Percentiles rank a stretch among this genome's conserved stretches.
Evolutionary conservation across 2,113 vertebrate species (phyloP).

Genomic region (Nothoprocta pentlandii): DNA sequence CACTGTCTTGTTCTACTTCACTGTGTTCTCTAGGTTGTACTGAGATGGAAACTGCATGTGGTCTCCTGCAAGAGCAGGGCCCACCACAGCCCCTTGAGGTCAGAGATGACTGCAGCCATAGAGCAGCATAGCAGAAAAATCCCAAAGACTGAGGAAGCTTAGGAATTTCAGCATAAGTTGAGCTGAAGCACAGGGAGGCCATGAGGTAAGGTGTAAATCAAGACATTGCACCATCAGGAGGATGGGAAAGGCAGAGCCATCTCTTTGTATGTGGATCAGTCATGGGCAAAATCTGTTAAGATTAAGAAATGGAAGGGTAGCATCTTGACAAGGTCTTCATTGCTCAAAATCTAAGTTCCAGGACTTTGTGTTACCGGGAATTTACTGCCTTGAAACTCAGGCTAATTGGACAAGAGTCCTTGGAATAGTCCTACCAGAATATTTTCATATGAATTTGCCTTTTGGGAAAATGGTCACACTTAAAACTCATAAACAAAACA

Average conservation of each 20-base stretch:
- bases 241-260: not conserved
- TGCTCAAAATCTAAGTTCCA: not conserved
- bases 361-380: not conserved
- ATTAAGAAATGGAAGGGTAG: not conserved
- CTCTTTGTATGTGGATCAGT: accelerated
- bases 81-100: not conserved
- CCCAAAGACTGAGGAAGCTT: not conserved
- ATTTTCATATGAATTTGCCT: not conserved
- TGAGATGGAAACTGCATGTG: not conserved
- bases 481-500: accelerated
- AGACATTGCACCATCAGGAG: not conserved
- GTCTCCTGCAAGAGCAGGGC: not conserved
- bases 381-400: not conserved
- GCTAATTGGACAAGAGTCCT: not conserved
- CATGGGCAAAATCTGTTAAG: not conserved
- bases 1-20: not conserved
- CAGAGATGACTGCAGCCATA: not conserved
- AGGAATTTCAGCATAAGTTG: not conserved
- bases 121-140: not conserved
- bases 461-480: not conserved
- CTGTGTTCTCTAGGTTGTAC: not conserved
- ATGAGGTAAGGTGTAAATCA: not conserved
- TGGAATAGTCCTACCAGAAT: not conserved
- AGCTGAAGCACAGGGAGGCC: not conserved
- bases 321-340: accelerated